Base-by-base conservation (phyloP, 1,140 invertebrate genomes). In the Caenorhabditis latens region DNA sequence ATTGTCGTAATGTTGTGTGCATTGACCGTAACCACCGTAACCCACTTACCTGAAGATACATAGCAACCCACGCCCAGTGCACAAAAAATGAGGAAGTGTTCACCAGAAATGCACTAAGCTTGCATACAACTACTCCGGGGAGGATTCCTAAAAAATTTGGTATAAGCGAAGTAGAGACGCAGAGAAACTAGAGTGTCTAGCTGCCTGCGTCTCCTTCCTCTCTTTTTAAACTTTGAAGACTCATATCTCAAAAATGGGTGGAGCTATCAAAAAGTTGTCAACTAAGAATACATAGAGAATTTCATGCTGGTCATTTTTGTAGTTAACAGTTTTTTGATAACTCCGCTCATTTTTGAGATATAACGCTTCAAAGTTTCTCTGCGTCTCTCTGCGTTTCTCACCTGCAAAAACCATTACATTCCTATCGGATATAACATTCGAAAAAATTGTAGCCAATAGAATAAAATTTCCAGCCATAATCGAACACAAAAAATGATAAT, bases 81-180 rank as follows among this genome's bases (percentile, higher is more conserved):
- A 67, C 67, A 32, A 85, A 85, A 57, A 65, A 85, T 40, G 84
- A 85, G 42, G 84, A 85, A 3, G 67, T 67, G 50, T 85, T 85
- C 21, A 85, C 84, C 21, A 85, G 67, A 50, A 85, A 85, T 21
- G 63, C 46, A 14, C 55, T 71, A 16, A 85, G 21, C 16, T 85
- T 85, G 46, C 84, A 85, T 4, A 85, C 67, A 48, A 75, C 48
- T 2, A 67, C 63, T 16, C 84, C 84, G 14, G 63, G 84, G 32
- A 85, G 43, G 24, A 85, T 57, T 32, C 67, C 84, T 85, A 42
- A 48, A 84, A 84, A 5, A 19, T 40, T 9, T 13, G 32, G 40
- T 8, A 40, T 2, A 65, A 14, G n/a, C 0, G 9, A 40, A 0
- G 11, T 13, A 8, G 32, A 65, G 61, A 40, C 11, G 24, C 61